Evolutionary conservation across 1,140 invertebrate species (phyloP).

Genomic region (Dolichoris vasculosae): DNA sequence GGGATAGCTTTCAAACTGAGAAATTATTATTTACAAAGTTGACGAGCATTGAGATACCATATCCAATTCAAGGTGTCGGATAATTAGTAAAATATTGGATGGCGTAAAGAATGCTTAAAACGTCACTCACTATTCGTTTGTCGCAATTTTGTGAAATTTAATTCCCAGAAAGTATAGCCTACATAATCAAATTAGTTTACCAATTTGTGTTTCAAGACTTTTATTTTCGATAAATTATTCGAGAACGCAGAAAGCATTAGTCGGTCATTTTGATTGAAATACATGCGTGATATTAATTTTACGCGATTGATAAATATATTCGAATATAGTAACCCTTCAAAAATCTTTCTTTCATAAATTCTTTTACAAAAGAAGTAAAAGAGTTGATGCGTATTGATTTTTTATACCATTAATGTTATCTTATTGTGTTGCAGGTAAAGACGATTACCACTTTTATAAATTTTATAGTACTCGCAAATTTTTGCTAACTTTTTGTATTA

Average conservation of each 20-base stretch:
- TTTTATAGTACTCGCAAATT: neutral
- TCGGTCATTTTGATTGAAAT: neutral
- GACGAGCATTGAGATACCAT: neutral
- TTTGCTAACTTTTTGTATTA: neutral
- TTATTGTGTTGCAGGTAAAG: neutral
- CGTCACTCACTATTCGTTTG: neutral
- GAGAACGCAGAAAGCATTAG: neutral
- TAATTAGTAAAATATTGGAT: constrained; percentile 45
- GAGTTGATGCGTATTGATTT: neutral
- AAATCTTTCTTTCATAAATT: no score
- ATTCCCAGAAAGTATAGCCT: neutral
- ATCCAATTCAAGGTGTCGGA: neutral
- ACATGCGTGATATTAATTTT: no score
- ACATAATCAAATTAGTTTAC: neutral
- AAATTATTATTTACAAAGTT: constrained; percentile 36
- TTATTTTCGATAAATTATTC: neutral
- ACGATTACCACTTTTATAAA: neutral
- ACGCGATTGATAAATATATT: no score
- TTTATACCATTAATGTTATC: neutral
- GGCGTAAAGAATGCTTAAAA: neutral
- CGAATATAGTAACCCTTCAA: no score
- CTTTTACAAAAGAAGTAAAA: no score
- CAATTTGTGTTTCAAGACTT: neutral
- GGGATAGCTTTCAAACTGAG: neutral
- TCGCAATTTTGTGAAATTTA: neutral